phyloP scores from a whole-genome alignment of 1,140 invertebrate genomes.

The Mycetomoellerius zeteki region DNA sequence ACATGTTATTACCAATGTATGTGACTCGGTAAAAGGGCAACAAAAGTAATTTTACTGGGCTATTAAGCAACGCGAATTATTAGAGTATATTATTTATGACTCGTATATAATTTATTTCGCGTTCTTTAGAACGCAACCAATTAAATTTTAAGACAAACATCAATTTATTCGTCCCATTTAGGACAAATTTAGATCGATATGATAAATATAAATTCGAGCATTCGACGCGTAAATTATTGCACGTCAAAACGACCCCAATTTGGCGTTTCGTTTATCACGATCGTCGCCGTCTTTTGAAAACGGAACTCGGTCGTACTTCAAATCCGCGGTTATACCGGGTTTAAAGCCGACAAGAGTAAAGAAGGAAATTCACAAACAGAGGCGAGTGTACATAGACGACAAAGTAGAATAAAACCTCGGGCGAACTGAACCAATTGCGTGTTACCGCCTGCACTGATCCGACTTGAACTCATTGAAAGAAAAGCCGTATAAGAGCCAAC shows the following conservation, averaged over 20 bases:
- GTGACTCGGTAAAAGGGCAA: neutral
- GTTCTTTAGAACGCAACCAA: neutral
- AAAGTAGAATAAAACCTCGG: slow-evolving; percentile 50
- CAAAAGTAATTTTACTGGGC: neutral
- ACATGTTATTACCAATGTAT: neutral
- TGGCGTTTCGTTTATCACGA: slow-evolving; percentile 54
- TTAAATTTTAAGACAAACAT: slow-evolving; percentile 30
- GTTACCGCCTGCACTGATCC: slow-evolving; percentile 47
- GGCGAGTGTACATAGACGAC: neutral
- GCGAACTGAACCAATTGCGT: slow-evolving; percentile 49
- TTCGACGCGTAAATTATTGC: neutral
- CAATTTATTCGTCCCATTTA: slow-evolving; percentile 6
- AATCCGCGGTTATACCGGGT: slow-evolving; percentile 22
- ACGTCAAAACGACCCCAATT: slow-evolving; percentile 43
- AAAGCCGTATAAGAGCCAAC: slow-evolving; percentile 38
- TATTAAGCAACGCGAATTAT: neutral
- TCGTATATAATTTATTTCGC: neutral
- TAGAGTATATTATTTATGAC: slow-evolving; percentile 8
- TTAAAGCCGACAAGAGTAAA: neutral
- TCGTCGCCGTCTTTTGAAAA: slow-evolving; percentile 53
- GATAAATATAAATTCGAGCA: slow-evolving; percentile 56
- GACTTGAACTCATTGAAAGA: slow-evolving; percentile 45
- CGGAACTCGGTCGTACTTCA: slow-evolving; percentile 34
- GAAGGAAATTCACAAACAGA: neutral
- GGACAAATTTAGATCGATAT: slow-evolving; percentile 43